A percentile compares a stretch with the other conserved stretches of the same genome.
phyloP scores from a whole-genome alignment of 2,113 vertebrate genomes.

The Sigmodon hispidus region DNA sequence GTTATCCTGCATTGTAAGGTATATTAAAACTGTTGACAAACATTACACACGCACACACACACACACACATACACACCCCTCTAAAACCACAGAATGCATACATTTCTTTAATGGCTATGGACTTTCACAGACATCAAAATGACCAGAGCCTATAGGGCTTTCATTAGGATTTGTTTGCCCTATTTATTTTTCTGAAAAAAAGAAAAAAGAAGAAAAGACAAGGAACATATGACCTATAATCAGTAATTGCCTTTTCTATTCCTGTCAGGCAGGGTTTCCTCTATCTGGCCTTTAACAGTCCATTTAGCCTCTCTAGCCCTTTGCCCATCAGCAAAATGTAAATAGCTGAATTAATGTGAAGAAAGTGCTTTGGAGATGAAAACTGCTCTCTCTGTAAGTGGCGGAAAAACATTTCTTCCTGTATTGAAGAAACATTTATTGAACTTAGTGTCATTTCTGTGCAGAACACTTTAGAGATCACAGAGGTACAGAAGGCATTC shows the following conservation, averaged over 20 bases:
- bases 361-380: slow-evolving; percentile 68
- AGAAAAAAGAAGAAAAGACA: neutral
- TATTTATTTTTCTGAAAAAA: neutral
- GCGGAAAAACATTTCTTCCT: slow-evolving; percentile 33
- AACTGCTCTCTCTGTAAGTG: slow-evolving; percentile 35
- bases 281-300: slow-evolving; percentile 55
- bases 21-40: neutral
- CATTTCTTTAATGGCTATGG: slow-evolving; percentile 27
- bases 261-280: slow-evolving; percentile 52
- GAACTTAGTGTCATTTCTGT: slow-evolving; percentile 49
- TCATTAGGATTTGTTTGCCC: slow-evolving; percentile 2
- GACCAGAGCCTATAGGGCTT: neutral
- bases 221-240: neutral
- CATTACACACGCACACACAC: neutral
- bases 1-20: neutral
- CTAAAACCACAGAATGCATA: neutral
- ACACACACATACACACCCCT: neutral
- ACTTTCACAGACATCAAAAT: neutral
- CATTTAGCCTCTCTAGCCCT: slow-evolving; percentile 42
- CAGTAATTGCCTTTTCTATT: slow-evolving; percentile 58
- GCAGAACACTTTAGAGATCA: slow-evolving; percentile 8
- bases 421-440: slow-evolving; percentile 56
- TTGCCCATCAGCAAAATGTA: slow-evolving; percentile 70
- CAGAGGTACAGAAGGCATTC: neutral
- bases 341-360: slow-evolving; percentile 73